Percentiles rank a stretch among this genome's conserved stretches.
Conservation (phyloP, 1,140 invertebrate species). For the Hormaphis cornu region DNA sequence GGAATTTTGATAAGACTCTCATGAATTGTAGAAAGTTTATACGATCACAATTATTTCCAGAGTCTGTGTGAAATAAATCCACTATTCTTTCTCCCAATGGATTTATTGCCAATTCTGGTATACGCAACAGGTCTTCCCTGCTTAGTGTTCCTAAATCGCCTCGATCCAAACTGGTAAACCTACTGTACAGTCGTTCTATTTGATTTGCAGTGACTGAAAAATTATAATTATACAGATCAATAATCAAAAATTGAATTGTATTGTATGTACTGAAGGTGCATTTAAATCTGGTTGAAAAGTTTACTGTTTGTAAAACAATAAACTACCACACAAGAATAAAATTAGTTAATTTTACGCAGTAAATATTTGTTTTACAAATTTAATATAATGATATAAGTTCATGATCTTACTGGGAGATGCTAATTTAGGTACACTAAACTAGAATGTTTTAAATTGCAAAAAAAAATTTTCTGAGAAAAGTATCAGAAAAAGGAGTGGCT, state of each 20-base stretch:
- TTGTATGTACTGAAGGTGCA: neutral
- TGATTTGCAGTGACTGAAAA: constrained; percentile 90
- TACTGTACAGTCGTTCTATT: constrained; percentile 92
- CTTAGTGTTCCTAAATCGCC: constrained; percentile 90
- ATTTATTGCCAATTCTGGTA: constrained; percentile 91
- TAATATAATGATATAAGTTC: too few species aligned
- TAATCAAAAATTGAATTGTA: neutral
- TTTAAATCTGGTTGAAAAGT: neutral
- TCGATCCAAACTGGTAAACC: constrained; percentile 93
- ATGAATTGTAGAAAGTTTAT: constrained; percentile 98
- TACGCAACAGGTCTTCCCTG: constrained; percentile 91
- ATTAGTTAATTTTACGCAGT: too few species aligned
- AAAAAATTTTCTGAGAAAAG: too few species aligned
- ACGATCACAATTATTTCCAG: constrained; percentile 68
- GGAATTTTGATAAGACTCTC: constrained; percentile 88
- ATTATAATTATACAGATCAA: constrained; percentile 33
- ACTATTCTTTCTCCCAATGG: constrained; percentile 95
- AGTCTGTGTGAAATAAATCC: constrained; percentile 87
- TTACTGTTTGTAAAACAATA: too few species aligned
- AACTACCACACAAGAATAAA: too few species aligned
- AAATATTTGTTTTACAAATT: too few species aligned
- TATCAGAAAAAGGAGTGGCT: too few species aligned
- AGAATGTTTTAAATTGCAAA: too few species aligned
- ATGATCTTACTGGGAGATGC: too few species aligned
- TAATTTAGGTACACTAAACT: too few species aligned